These are phyloP conservation scores for Hydra vulgaris DNA, from an alignment of 30 jellyfish, hydroid and myxozoan species.

Conservation along the genomic window DNA sequence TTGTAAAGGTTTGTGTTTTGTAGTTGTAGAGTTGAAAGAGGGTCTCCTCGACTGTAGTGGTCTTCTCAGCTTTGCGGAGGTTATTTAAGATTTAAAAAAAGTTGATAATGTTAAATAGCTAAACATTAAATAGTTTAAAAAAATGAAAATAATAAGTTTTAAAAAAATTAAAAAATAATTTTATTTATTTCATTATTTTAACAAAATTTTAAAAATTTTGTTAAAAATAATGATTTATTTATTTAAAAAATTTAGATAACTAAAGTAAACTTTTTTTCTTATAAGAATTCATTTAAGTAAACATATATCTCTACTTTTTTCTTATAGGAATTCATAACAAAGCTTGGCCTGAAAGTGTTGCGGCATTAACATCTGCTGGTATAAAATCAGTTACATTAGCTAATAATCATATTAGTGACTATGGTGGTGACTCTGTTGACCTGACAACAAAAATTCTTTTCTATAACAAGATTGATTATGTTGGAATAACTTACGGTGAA, in stretches of 20 bases:
- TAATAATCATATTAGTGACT: conserved; percentile 55
- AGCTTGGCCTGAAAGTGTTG: conserved; percentile 37
- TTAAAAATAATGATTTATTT: background rate
- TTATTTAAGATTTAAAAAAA: too few relatives aligned
- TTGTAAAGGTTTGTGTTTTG: too few relatives aligned
- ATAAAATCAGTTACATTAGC: conserved; percentile 44
- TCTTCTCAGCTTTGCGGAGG: too few relatives aligned
- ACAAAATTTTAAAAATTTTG: background rate
- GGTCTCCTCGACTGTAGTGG: too few relatives aligned
- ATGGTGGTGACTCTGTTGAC: conserved; percentile 38
- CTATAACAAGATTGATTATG: conserved; percentile 32
- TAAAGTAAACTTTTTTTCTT: background rate
- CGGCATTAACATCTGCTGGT: conserved; percentile 65
- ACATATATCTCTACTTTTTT: too few relatives aligned
- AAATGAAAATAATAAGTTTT: too few relatives aligned
- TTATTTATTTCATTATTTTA: too few relatives aligned
- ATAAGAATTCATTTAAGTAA: conserved; percentile 20
- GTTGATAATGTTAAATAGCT: too few relatives aligned
- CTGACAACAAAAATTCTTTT: conserved; percentile 30
- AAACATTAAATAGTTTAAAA: too few relatives aligned
- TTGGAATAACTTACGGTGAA: conserved; percentile 34
- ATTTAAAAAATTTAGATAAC: too few relatives aligned
- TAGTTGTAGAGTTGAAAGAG: too few relatives aligned
- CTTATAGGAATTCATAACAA: conserved; percentile 18
- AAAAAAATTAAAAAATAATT: too few relatives aligned